Evolutionary conservation across 2,797 vertebrate genomes (phyloP), one percentile per base, ranked within the genome.

Genomic region (Hozukius guyotensis): DNA sequence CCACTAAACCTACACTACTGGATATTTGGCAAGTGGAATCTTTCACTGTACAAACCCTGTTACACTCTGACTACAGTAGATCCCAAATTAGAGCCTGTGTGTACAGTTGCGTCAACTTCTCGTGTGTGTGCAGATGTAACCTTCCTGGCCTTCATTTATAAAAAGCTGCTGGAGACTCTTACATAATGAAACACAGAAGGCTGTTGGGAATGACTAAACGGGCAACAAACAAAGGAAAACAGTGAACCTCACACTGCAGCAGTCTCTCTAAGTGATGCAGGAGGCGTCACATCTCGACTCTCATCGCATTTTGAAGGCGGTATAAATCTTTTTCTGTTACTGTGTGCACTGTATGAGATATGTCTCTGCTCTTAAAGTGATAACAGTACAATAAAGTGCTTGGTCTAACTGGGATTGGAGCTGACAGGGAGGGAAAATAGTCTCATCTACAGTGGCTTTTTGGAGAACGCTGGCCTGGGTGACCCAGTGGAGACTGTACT

Each of bases 361-460:
- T 60, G 63, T n/a, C 29, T 63, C 62, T 29, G 42, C 49, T 57
- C 46, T 72, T 27, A 53, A 62, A 77, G 24, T 2, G n/a, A 32
- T 31, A 29, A 52, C 72, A 16, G 24, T 55, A 38, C 20, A 60
- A 29, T 9, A 64, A 64, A 78, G 31, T 25, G 62, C 53, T 68
- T 36, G 64, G 18, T 71, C 13, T 77, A n/a, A 78, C 24, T 68
- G 25, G 72, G 75, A 82, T 31, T 34, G 2, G 57, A 87, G 55
- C 72, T 87, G 86, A 86, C 75, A 59, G 68, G 34, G 59, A 55
- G 71, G 29, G 38, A 78, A 80, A 88, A 71, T 36, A 46, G 64
- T 77, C n/a, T 90, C 25, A 59, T 76, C 61, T 87, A 64, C 46
- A 61, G 70, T 29, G 7, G 25, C 34, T 80, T 59, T 80, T 65